These are phyloP conservation scores for Lissocephala sabroskyi DNA, from an alignment of 2,888 invertebrate genomes.

Conservation along the genomic window DNA sequence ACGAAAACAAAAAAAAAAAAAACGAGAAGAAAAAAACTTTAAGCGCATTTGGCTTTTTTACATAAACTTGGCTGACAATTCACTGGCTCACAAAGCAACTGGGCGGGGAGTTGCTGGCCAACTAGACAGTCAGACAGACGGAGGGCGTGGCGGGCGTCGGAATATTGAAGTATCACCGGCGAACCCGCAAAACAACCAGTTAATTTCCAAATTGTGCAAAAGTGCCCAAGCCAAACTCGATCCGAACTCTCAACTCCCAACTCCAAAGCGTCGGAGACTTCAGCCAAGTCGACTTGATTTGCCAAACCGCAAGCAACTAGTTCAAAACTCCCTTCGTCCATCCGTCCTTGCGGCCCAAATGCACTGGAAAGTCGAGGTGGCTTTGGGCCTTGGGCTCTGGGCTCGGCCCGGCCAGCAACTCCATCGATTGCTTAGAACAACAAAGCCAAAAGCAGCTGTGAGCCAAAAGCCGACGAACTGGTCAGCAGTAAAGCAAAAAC, in stretches of 20 bases:
- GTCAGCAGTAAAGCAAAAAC: conserved; percentile 26
- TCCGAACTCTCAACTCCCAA: too few relatives aligned
- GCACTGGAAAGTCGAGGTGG: conserved; percentile 18
- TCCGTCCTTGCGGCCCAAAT: too few relatives aligned
- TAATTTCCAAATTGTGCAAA: conserved; percentile 56
- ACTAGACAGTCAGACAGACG: too few relatives aligned
- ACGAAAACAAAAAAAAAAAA: conserved; percentile 13
- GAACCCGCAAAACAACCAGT: conserved; percentile 41
- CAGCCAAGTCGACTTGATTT: conserved; percentile 31
- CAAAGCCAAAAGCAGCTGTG: not conserved
- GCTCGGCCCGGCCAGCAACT: not conserved
- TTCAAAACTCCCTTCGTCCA: conserved; percentile 36
- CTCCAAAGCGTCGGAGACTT: not conserved
- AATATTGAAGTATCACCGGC: conserved; percentile 1
- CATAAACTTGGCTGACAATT: conserved; percentile 26
- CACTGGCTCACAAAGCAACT: not conserved
- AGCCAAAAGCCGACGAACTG: conserved; percentile 4
- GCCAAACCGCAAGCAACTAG: conserved; percentile 39
- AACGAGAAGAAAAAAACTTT: conserved; percentile 38
- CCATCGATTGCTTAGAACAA: conserved; percentile 3
- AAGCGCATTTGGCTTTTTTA: conserved; percentile 36
- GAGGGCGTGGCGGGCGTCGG: too few relatives aligned
- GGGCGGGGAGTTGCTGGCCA: not conserved
- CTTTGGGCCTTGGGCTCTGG: not conserved
- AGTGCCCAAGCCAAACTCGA: too few relatives aligned